These are phyloP conservation scores for Dasypus novemcinctus DNA, from an alignment of 2,113 vertebrate species.

Conservation along the genomic window DNA sequence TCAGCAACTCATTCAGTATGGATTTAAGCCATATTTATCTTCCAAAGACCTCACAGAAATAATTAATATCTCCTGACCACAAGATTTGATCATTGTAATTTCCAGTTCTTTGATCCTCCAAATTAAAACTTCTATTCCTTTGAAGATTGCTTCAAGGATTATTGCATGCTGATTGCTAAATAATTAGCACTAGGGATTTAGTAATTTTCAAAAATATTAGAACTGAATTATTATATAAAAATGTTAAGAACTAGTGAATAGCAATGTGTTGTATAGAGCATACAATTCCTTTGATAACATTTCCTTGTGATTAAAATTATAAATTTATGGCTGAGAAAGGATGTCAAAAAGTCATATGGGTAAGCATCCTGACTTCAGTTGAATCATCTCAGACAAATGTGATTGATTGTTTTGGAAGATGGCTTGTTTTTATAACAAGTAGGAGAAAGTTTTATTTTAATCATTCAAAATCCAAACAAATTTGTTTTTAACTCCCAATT, in stretches of 20 bases:
- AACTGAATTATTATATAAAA: slow-evolving; percentile 28
- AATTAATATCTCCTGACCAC: slow-evolving; percentile 66
- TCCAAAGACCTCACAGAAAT: slow-evolving; percentile 72
- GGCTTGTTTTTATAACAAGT: slow-evolving; percentile 61
- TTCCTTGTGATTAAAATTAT: slow-evolving; percentile 56
- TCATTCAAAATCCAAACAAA: slow-evolving; percentile 45
- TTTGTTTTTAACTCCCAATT: slow-evolving; percentile 56
- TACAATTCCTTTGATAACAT: slow-evolving; percentile 28
- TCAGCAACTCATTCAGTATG: slow-evolving; percentile 63
- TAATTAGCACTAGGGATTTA: slow-evolving; percentile 46
- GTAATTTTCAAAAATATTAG: slow-evolving; percentile 44
- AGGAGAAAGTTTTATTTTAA: slow-evolving; percentile 45
- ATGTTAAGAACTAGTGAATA: slow-evolving; percentile 44
- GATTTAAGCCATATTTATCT: slow-evolving; percentile 69
- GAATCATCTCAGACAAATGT: slow-evolving; percentile 45
- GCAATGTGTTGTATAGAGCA: neutral
- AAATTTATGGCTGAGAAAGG: neutral
- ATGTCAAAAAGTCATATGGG: slow-evolving; percentile 42
- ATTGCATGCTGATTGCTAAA: slow-evolving; percentile 47
- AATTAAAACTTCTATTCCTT: slow-evolving; percentile 48
- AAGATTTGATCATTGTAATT: slow-evolving; percentile 71
- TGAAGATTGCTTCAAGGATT: slow-evolving; percentile 67
- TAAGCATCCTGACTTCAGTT: slow-evolving; percentile 13
- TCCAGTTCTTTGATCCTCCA: slow-evolving; percentile 47
- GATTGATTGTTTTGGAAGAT: slow-evolving; percentile 57